Conservation (phyloP, 2,113 vertebrate genomes). For the Uropsilus gracilis region DNA sequence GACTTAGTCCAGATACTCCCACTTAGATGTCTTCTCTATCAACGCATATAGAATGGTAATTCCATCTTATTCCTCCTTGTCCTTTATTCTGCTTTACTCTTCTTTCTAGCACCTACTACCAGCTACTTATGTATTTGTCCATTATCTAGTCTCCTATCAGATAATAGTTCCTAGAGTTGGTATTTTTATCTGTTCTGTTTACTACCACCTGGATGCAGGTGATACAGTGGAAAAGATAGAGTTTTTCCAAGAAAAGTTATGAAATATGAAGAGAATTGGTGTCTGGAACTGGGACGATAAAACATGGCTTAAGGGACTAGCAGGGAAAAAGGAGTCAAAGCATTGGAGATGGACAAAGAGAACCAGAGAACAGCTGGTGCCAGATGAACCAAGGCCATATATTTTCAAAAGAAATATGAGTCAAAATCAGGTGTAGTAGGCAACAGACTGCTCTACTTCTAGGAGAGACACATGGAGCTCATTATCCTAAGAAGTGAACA, state of each 20-base stretch:
- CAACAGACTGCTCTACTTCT: background rate
- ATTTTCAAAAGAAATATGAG: slow-evolving; percentile 9
- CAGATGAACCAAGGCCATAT: background rate
- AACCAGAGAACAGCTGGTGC: background rate
- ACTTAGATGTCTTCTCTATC: background rate
- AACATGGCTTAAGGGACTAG: background rate
- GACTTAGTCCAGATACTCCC: background rate
- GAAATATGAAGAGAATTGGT: background rate
- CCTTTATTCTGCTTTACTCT: background rate
- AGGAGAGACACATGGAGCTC: background rate
- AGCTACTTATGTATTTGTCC: background rate
- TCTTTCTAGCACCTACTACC: background rate
- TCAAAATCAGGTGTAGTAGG: background rate
- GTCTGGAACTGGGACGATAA: background rate
- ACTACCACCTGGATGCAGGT: background rate
- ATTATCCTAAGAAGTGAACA: no score
- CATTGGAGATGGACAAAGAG: background rate
- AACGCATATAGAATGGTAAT: background rate
- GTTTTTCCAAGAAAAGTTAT: background rate
- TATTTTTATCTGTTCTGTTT: background rate
- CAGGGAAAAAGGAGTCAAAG: slow-evolving; percentile 7
- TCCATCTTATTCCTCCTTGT: background rate
- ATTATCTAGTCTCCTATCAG: background rate
- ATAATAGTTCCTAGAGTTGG: background rate
- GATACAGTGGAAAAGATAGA: background rate